Evolutionary conservation across 2,797 vertebrate species (phyloP), one percentile per base, ranked within the genome.

Genomic region (Clarias fuscus): DNA sequence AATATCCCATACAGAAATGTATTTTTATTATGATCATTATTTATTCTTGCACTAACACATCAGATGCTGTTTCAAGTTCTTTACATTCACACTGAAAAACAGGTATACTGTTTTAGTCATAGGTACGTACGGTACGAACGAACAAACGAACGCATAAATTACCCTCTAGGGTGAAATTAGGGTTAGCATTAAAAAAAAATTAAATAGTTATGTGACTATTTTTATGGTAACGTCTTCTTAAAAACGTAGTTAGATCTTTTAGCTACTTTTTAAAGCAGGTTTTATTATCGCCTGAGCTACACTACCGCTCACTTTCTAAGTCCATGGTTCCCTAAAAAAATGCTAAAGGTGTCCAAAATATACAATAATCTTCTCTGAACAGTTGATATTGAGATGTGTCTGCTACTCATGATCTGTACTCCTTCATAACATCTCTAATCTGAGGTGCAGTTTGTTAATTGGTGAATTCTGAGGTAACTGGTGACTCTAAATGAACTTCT

Each of bases 1-100:
- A 79, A 71, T 80, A 59, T 80, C 62, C 33, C 56, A 18, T 68
- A 68, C n/a, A 56, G 5, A 82, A 79, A 7, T 22, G 11, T 18
- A 10, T 43, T 80, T 80, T 65, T 43, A 48, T 48, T 7, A 65
- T 5, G 6, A 81, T 65, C 15, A 8, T 81, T 82, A 82, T 82
- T 82, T 82, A 82, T 82, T 30, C 80, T 22, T n/a, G 5, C 13
- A 56, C n/a, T 82, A 68, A 67, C 22, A 67, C 18, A 56, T 14
- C 37, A 53, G 18, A 22, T 27, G 33, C 33, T 24, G 65, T 40
- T 85, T 79, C 22, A 40, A 15, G 37, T 79, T 80, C 78, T 80
- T 64, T 10, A 43, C 37, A 10, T 40, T 61, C 56, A 78, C 76
- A 78, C 13, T 13, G 20, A 37, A 37, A 37, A 37, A n/a, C 43